Base-by-base conservation (phyloP, 2,113 vertebrate genomes). In the Peromyscus polionotus region DNA sequence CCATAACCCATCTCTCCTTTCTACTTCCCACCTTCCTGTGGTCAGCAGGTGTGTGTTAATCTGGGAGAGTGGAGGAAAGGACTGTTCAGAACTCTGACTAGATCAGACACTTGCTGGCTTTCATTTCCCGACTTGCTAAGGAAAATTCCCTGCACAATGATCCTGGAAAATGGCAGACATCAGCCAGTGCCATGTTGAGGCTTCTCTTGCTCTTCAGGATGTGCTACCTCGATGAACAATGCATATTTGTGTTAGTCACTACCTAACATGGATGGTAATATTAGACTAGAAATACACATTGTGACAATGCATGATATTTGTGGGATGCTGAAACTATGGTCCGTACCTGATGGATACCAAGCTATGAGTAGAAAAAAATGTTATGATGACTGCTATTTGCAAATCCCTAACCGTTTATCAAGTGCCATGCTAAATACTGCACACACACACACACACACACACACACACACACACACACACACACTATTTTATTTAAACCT, bases 121-220 rank as follows among this genome's bases (percentile, higher is more conserved):
- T 94, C 89, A 90, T 90, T 91, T 94, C 45, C 68, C 73, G 88
- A 79, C 88, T 95, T 88, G 5, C n/a, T 59, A 81, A 85, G 65
- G 72, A 48, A 84, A 88, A 7, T 33, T 84, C 16, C 76, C 54
- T 42, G 8, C 6, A 57, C 33, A 28, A 91, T 85, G 59, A 91
- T 65, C 28, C 10, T 59, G 76, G 51, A 96, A 80, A 42, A 11
- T 45, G 24, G 59, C 57, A 42, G 81, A 57, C 22, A 5, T 39
- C 73, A 28, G 54, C 10, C 2, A 73, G 24, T 1, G 10, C 51
- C 16, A 26, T 59, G 26, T 24, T 76, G 11, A 16, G 42, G 13
- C 31, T 10, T 89, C 39, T 2, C n/a, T 83, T 54, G 79, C 67
- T 57, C 75, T 80, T 94, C 33, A 88, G 3, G 28, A 2, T 48